Percentiles rank a stretch among this genome's conserved stretches.
These are phyloP conservation scores for Microctonus aethiopoides DNA, from an alignment of 2,888 invertebrate genomes.

Conservation along the genomic window DNA sequence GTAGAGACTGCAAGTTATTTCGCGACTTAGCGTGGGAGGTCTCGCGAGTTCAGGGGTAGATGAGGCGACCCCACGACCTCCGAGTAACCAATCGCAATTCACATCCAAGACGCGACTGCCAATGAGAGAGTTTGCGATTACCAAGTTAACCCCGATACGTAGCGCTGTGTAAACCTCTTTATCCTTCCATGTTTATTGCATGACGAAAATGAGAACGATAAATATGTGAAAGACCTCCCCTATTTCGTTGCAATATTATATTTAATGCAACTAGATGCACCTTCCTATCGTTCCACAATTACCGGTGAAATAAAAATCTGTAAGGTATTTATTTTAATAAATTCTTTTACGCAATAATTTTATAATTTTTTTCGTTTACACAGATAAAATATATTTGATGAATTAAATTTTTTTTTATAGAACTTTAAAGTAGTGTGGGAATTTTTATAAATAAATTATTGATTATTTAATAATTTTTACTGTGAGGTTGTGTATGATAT, in stretches of 20 bases:
- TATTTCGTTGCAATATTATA: not conserved
- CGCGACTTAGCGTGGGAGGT: slow-evolving; percentile 32
- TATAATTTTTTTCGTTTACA: too few relatives aligned
- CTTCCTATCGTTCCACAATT: too few relatives aligned
- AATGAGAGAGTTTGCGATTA: slow-evolving; percentile 50
- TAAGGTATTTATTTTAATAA: too few relatives aligned
- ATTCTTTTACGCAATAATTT: too few relatives aligned
- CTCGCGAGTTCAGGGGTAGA: slow-evolving; percentile 30
- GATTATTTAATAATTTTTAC: too few relatives aligned
- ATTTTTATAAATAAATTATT: too few relatives aligned
- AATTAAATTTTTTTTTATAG: too few relatives aligned
- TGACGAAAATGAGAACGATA: not conserved
- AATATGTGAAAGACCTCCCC: not conserved
- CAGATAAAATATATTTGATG: too few relatives aligned
- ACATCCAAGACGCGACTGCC: slow-evolving; percentile 55
- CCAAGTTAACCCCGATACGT: not conserved
- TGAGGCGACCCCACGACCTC: slow-evolving; percentile 60
- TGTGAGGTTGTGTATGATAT: too few relatives aligned
- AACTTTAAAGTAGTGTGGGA: too few relatives aligned
- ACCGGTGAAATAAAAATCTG: too few relatives aligned
- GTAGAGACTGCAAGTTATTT: slow-evolving; percentile 5
- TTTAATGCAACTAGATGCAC: too few relatives aligned
- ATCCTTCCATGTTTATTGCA: not conserved
- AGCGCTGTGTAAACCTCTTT: not conserved
- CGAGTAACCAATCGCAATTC: slow-evolving; percentile 58